These are phyloP conservation scores for Mus minutoides DNA, from an alignment of 2,797 vertebrate genomes.

Conservation along the genomic window DNA sequence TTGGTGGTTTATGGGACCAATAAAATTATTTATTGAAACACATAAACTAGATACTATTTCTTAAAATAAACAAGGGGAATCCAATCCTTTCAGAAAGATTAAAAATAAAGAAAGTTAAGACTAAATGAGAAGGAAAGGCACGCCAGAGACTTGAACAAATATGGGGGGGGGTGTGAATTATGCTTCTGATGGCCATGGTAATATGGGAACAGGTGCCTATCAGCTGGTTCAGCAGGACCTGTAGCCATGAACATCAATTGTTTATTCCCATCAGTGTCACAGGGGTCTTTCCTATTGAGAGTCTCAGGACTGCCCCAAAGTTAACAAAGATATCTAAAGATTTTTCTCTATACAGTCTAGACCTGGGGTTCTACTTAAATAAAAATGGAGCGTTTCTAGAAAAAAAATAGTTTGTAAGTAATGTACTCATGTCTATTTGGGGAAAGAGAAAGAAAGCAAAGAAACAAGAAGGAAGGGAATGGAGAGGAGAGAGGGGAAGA, in stretches of 20 bases:
- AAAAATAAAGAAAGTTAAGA: neutral
- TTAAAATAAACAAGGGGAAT: neutral
- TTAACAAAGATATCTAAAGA: neutral
- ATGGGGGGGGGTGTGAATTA: neutral
- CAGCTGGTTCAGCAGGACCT: neutral
- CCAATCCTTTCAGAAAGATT: neutral
- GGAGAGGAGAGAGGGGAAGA: neutral
- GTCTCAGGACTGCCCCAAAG: neutral
- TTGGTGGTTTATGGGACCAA: neutral
- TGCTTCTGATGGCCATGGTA: neutral
- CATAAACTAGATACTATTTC: neutral
- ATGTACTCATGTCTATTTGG: neutral
- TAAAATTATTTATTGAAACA: constrained; percentile 6
- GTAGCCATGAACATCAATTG: neutral
- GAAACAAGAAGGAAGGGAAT: neutral
- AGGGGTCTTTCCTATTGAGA: neutral
- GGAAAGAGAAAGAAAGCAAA: neutral
- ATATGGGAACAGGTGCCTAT: neutral
- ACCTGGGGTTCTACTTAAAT: neutral
- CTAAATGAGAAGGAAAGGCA: neutral
- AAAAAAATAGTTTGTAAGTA: neutral
- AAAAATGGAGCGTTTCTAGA: neutral
- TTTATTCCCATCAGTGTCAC: neutral
- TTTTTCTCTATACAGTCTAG: neutral
- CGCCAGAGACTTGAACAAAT: neutral